Evolutionary conservation across 2,113 vertebrate genomes (phyloP).

Genomic region (Lagopus muta): DNA sequence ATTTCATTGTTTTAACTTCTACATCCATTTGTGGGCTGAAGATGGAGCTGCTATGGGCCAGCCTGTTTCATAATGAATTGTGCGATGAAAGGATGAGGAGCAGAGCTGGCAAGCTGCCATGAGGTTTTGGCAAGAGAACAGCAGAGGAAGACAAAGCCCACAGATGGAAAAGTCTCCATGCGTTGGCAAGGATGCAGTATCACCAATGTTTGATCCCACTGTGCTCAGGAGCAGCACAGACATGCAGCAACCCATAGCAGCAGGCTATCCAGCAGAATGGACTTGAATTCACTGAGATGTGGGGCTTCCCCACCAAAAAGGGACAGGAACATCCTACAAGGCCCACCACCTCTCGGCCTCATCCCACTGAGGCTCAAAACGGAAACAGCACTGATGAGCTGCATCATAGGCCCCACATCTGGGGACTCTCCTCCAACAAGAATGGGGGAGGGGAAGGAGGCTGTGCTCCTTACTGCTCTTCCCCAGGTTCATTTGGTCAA

Average conservation of each 20-base stretch:
- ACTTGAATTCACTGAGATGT: background rate
- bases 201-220: background rate
- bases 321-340: background rate
- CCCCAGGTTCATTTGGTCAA: background rate
- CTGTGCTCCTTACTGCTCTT: background rate
- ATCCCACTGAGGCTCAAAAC: background rate
- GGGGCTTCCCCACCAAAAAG: background rate
- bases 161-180: background rate
- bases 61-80: background rate
- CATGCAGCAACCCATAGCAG: background rate
- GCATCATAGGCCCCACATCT: background rate
- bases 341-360: accelerated
- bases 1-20: background rate
- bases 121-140: background rate
- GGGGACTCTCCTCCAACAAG: background rate
- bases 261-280: background rate
- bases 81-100: background rate
- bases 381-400: background rate
- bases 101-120: background rate
- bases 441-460: background rate
- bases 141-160: background rate
- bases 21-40: background rate
- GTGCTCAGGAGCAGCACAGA: background rate
- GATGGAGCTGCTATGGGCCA: background rate
- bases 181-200: background rate